phyloP scores from a whole-genome alignment of 2,888 invertebrate genomes.

The Monopis laevigella region DNA sequence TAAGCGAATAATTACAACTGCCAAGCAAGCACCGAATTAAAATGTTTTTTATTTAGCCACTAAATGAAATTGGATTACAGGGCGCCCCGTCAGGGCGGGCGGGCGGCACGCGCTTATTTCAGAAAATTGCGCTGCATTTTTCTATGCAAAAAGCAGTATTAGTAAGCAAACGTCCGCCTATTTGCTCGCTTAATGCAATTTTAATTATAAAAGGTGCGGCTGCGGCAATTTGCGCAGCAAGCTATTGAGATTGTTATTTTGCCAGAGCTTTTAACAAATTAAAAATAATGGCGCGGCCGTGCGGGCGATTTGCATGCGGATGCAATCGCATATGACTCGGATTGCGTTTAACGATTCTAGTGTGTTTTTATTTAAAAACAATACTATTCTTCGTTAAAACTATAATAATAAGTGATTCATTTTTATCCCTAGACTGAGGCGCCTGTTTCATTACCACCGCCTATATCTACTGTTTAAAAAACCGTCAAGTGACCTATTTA shows the following conservation, averaged over 20 bases:
- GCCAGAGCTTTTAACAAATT: conserved; percentile 60
- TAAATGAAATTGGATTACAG: conserved; percentile 4
- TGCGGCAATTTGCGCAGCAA: conserved; percentile 37
- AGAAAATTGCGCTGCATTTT: conserved; percentile 10
- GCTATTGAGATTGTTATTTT: conserved; percentile 61
- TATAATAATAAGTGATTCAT: too few species aligned
- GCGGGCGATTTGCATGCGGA: conserved; percentile 15
- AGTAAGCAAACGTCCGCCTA: conserved; percentile 32
- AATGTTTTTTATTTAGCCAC: background rate
- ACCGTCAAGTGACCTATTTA: too few species aligned
- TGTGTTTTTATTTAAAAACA: too few species aligned
- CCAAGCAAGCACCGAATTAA: background rate
- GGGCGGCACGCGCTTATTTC: conserved; percentile 4
- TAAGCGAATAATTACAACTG: conserved; percentile 3
- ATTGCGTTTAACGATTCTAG: too few species aligned
- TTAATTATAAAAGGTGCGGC: conserved; percentile 63
- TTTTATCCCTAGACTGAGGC: too few species aligned
- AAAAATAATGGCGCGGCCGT: conserved; percentile 30
- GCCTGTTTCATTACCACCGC: too few species aligned
- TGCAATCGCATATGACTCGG: conserved; percentile 1
- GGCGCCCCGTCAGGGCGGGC: background rate
- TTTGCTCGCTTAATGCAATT: conserved; percentile 60
- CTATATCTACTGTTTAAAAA: too few species aligned
- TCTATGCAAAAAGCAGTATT: conserved; percentile 28
- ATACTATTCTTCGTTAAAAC: too few species aligned